Conservation (phyloP, 2,888 invertebrate genomes). For the Bhutanitis thaidina region DNA sequence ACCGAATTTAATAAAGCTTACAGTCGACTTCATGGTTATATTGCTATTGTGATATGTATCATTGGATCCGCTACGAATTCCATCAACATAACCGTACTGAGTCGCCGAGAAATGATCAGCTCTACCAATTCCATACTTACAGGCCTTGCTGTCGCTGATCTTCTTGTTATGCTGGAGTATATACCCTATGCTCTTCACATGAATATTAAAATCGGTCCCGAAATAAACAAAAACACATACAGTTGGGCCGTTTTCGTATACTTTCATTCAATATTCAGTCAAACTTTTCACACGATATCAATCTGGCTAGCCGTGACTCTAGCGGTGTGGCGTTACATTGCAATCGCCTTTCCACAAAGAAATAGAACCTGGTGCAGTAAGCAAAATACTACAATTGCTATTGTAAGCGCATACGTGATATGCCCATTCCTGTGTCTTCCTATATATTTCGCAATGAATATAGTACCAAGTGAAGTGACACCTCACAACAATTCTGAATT, state of each 20-base stretch:
- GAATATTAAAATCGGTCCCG: conserved; percentile 82
- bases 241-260: conserved; percentile 91
- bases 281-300: conserved; percentile 93
- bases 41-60: conserved; percentile 91
- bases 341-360: conserved; percentile 89
- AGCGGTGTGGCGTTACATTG: conserved; percentile 95
- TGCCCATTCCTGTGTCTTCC: conserved; percentile 93
- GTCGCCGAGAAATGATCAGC: conserved; percentile 93
- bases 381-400: conserved; percentile 86
- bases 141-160: conserved; percentile 93
- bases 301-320: conserved; percentile 95
- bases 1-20: conserved; percentile 83
- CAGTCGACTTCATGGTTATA: conserved; percentile 89
- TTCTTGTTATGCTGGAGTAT: conserved; percentile 96
- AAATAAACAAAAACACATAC: conserved; percentile 80
- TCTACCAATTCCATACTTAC: conserved; percentile 96
- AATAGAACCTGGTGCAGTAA: conserved; percentile 91
- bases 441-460: conserved; percentile 88
- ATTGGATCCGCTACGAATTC: conserved; percentile 94
- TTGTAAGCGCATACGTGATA: conserved; percentile 87
- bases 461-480: conserved; percentile 80
- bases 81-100: conserved; percentile 94
- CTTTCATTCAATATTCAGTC: conserved; percentile 94
- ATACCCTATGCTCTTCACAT: conserved; percentile 93
- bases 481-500: conserved; percentile 74